Evolutionary conservation across 2,888 invertebrate genomes (phyloP), one percentile per base, ranked within the genome.

Genomic region (Melipona beecheii): DNA sequence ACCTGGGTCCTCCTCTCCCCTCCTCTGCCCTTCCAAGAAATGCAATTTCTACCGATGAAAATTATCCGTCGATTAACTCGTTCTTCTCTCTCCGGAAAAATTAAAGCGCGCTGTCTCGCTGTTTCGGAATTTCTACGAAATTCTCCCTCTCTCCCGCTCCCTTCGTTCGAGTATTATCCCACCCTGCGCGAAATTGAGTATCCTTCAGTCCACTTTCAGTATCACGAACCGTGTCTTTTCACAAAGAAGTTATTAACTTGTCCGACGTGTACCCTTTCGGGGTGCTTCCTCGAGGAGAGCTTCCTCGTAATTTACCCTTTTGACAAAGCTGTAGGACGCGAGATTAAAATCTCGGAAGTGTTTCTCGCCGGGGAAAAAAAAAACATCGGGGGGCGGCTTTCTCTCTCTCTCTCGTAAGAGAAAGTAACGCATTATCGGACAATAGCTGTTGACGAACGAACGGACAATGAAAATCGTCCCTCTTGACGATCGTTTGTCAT

Each of bases 241-340:
- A 69, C 68, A 54, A 68, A 69, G 75, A 62, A 62, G 62, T 68
- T 78, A 68, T 75, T 75, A 75, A 75, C 68, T 17, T 78, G 78
- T 75, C 78, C n/a, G 62, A 21, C 50, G 43, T 49, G 43, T 21
- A 60, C 21, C 27, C 49, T 27, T 56, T 19, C 19, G n/a, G n/a
- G 75, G 19, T 9, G 24, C 36, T 68, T 66, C 27, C 13, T 27
- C 52, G 43, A n/a, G 43, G 27, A 50, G 11, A 50, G 11, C 24
- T 43, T 36, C 36, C 17, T 24, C 49, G n/a, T 36, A 19, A 65
- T 24, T 24, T 52, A 17, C 21, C 50, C n/a, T 27, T 54, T 54
- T 62, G 52, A 58, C 31, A 54, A 49, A 50, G 36, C 52, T 6
- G 13, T 11, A 5, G 19, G 21, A 4, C 65, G 11, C 31, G 65